phyloP scores from a whole-genome alignment of 2,113 vertebrate species.

The Mormyrus lacerda region DNA sequence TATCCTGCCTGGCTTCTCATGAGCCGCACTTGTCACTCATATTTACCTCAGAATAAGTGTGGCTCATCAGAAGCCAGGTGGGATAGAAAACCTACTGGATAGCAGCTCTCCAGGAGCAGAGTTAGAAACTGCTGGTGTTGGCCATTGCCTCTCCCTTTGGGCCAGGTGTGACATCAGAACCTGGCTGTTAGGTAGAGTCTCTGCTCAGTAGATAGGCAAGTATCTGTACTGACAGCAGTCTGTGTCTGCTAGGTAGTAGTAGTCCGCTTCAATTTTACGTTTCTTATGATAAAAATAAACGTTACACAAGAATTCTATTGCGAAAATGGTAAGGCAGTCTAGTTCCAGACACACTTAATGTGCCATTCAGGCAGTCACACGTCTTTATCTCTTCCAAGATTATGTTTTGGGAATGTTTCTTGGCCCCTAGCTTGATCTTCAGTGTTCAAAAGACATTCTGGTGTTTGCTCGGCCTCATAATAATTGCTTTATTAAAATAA shows the following conservation, averaged over 20 bases:
- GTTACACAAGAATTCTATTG: not conserved
- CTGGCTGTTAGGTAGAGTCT: not conserved
- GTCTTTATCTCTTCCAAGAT: not conserved
- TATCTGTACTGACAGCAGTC: not conserved
- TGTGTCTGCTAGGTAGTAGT: not conserved
- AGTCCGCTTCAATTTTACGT: not conserved
- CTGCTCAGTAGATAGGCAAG: not conserved
- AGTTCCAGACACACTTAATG: not conserved
- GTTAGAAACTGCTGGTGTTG: not conserved
- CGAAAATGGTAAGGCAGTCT: not conserved
- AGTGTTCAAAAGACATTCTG: not conserved
- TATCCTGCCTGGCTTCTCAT: too few species aligned
- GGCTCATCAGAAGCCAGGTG: too few species aligned
- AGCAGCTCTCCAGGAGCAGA: too few species aligned
- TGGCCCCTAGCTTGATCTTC: not conserved
- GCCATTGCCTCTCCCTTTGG: not conserved
- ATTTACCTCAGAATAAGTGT: too few species aligned
- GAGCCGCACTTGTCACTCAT: too few species aligned
- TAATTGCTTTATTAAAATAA: not conserved
- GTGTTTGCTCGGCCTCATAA: not conserved
- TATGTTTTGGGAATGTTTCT: not conserved
- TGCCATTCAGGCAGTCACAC: not conserved
- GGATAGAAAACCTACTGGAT: too few species aligned
- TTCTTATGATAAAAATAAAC: not conserved
- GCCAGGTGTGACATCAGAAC: not conserved